Base-by-base conservation (phyloP, 2,113 vertebrate genomes). In the Alosa alosa region DNA sequence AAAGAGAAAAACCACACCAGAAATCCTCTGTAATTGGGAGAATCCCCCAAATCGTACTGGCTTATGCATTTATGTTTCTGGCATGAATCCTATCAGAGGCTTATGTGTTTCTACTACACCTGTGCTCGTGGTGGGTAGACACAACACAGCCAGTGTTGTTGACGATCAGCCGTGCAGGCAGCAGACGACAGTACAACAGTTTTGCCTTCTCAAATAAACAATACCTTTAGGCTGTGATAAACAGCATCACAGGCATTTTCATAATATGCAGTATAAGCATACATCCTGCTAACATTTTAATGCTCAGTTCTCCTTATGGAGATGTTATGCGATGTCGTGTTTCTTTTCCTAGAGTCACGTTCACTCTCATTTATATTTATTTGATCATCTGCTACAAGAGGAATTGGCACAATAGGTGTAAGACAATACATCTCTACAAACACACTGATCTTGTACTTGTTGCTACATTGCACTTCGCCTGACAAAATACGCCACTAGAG, bases 21-120 rank as follows among this genome's bases (percentile, higher is more conserved):
- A 81, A 78, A 78, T 78, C 72, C 72, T 17, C 25, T 39, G 36
- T 78, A 39, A 78, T 78, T 78, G 72, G 72, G 31, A 78, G 72
- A 78, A 78, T 39, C 72, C 72, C 72, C 64, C 55, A 22, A 39
- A 36, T 39, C 31, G 31, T 4, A 78, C 72, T 39, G 72, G 72
- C 36, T 78, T 78, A 78, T 78, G 72, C 31, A 18, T 39, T 36
- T 41, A 39, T 36, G 39, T 31, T 78, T 78, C 72, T 78, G 72
- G 25, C 72, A 41, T 78, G 72, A 78, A 39, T 78, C 72, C 31
- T 36, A 78, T 78, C 72, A 39, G 36, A 5, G 13, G 64, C n/a
- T 31, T 72, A 3, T 72, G 10, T 36, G 10, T 36, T 13, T 31
- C 64, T 36, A 2, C 64, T 36, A 78, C 72, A 78, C 36, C 72